Evolutionary conservation across 2,888 invertebrate genomes (phyloP), one percentile per base, ranked within the genome.

Genomic region (Drosophila maculinotata): DNA sequence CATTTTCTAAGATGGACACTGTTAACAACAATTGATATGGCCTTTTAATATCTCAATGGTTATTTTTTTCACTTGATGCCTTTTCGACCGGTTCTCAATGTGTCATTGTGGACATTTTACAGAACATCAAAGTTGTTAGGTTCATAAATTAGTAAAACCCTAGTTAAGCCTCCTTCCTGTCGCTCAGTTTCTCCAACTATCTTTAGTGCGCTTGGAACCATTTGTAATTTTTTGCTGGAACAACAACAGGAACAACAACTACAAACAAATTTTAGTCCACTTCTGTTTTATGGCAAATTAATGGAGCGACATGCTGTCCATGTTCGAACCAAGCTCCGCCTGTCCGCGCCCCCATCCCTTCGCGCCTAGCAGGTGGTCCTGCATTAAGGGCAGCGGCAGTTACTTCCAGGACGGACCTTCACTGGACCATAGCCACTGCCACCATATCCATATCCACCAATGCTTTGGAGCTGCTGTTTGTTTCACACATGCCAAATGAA

Each of bases 261-360:
- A 81, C 82, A 84, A 88, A 85, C 89, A 89, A 86, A 89, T 89
- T 87, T 82, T 75, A 80, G 89, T 80, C 77, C 89, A 89, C 82
- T 89, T 81, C 81, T 82, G 88, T 87, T 89, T 90, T 88, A 90
- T 85, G 89, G 79, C 85, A 87, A 86, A 89, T 89, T 88, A 89
- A 89, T 90, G 90, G 87, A 73, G 71, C 78, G 72, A 87, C 82
- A 88, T 88, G 84, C 69, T 78, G 74, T 59, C 76, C 87, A 71
- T 80, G 75, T 80, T 74, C 73, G 64, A 60, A 57, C 45, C 58
- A 15, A 49, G 12, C 57, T 52, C 36, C 8, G 49, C 17, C 49
- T 38, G 42, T 58, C 36, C 41, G 48, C 48, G 59, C 51, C 20
- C 20, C 4, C 20, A 38, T 1, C 20, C 6, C 17, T 8, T 38